phyloP scores from a whole-genome alignment of 2,888 invertebrate genomes.

The Cheilosia grossa region DNA sequence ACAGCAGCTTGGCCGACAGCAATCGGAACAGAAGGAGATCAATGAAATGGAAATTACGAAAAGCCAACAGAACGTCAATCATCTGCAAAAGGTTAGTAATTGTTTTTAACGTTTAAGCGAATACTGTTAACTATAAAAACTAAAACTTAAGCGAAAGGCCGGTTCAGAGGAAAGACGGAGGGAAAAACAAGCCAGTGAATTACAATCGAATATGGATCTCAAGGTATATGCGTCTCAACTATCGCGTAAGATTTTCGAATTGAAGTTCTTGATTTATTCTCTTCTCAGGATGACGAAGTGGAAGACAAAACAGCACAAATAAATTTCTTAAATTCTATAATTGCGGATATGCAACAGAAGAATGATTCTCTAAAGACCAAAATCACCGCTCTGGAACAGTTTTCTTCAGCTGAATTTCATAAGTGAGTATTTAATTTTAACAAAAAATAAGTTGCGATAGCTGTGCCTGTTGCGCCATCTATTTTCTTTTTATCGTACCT shows the following conservation, averaged over 20 bases:
- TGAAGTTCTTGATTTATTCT: not conserved
- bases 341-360: slow-evolving; percentile 97
- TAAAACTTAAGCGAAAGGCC: not conserved
- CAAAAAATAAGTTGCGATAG: too few relatives aligned
- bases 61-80: not conserved
- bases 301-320: slow-evolving; percentile 87
- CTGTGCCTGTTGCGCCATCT: too few relatives aligned
- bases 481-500: too few relatives aligned
- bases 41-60: not conserved
- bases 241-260: not conserved
- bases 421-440: slow-evolving; percentile 82
- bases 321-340: slow-evolving; percentile 97
- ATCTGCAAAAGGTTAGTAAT: slow-evolving; percentile 2
- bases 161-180: not conserved
- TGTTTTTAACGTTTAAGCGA: not conserved
- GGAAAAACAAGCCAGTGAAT: not conserved
- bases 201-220: slow-evolving; percentile 5
- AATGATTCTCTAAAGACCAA: slow-evolving; percentile 92
- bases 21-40: slow-evolving; percentile 1
- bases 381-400: slow-evolving; percentile 89
- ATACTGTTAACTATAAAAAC: too few relatives aligned
- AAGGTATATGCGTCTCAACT: slow-evolving; percentile 18
- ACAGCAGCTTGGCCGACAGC: not conserved
- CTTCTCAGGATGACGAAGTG: slow-evolving; percentile 83
- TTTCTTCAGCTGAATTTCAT: slow-evolving; percentile 82